Evolutionary conservation across 2,888 invertebrate species (phyloP).

Genomic region (Cosmopolites sordidus): DNA sequence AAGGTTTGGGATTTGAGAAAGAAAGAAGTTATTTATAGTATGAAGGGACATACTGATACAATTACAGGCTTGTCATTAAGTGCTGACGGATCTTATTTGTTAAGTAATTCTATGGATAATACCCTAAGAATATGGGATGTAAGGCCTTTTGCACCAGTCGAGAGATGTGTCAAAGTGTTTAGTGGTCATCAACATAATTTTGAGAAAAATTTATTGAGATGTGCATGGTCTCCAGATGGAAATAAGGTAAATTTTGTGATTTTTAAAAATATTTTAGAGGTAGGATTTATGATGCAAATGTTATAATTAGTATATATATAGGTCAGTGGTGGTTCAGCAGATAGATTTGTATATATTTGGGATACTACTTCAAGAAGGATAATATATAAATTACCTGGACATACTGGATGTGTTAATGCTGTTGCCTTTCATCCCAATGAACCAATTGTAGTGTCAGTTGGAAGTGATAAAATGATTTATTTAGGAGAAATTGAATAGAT

Average conservation of each 20-base stretch:
- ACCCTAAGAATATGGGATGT: conserved; percentile 96
- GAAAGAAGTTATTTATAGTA: conserved; percentile 73
- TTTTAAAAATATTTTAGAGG: not conserved
- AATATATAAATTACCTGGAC: conserved; percentile 95
- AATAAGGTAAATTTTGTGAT: conserved; percentile 31
- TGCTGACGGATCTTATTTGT: conserved; percentile 80
- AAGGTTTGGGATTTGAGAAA: conserved; percentile 89
- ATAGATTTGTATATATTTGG: conserved; percentile 95
- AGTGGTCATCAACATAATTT: conserved; percentile 91
- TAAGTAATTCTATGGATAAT: conserved; percentile 97
- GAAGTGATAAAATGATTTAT: conserved; percentile 93
- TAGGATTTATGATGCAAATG: not conserved
- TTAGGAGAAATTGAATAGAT: conserved; percentile 85
- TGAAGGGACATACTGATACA: conserved; percentile 94
- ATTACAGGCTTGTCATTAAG: conserved; percentile 86
- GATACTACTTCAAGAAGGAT: conserved; percentile 89
- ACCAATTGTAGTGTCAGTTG: conserved; percentile 87
- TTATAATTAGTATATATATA: conserved; percentile 6
- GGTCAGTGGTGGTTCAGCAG: conserved; percentile 82
- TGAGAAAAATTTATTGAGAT: conserved; percentile 91
- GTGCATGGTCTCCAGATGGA: conserved; percentile 65
- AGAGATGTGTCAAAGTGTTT: conserved; percentile 85
- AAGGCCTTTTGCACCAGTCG: conserved; percentile 87
- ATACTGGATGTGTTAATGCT: conserved; percentile 95
- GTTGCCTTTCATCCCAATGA: conserved; percentile 93